phyloP scores from a whole-genome alignment of 2,797 vertebrate species.

The Numenius phaeopus region DNA sequence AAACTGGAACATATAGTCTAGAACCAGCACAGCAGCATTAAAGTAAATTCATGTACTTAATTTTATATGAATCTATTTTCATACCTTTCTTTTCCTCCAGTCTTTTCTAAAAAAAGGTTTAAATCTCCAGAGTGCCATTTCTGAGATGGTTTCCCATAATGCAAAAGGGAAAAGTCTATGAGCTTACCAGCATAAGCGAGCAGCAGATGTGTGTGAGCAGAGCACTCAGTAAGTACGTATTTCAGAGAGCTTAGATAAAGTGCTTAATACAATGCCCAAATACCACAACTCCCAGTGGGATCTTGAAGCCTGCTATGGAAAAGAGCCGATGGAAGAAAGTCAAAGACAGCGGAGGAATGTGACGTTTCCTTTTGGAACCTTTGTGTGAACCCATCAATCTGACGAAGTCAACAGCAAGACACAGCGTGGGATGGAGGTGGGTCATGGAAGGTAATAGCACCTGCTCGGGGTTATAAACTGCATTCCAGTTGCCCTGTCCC shows the following conservation, averaged over 20 bases:
- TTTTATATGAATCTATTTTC: background rate
- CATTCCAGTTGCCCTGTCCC: background rate
- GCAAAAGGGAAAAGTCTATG: background rate
- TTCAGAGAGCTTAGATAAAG: slow-evolving; percentile 43
- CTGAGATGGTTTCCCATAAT: slow-evolving; percentile 16
- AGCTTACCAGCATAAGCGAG: background rate
- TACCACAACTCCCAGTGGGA: background rate
- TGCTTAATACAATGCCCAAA: slow-evolving; percentile 28
- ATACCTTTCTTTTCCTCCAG: slow-evolving; percentile 2
- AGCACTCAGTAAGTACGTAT: background rate
- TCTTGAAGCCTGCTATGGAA: background rate
- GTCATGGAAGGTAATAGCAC: background rate
- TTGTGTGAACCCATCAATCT: background rate
- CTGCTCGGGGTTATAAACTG: background rate
- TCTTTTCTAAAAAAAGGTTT: background rate
- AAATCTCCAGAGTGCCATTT: slow-evolving; percentile 37
- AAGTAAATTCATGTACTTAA: background rate
- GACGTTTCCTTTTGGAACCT: background rate
- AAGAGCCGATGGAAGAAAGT: background rate
- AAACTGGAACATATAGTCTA: background rate
- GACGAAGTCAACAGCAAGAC: background rate
- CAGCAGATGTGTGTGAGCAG: slow-evolving; percentile 4
- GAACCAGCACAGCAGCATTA: background rate
- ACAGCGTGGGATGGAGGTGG: background rate
- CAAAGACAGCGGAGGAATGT: background rate